phyloP scores from a whole-genome alignment of 2,888 invertebrate species.

The Erynnis tages region DNA sequence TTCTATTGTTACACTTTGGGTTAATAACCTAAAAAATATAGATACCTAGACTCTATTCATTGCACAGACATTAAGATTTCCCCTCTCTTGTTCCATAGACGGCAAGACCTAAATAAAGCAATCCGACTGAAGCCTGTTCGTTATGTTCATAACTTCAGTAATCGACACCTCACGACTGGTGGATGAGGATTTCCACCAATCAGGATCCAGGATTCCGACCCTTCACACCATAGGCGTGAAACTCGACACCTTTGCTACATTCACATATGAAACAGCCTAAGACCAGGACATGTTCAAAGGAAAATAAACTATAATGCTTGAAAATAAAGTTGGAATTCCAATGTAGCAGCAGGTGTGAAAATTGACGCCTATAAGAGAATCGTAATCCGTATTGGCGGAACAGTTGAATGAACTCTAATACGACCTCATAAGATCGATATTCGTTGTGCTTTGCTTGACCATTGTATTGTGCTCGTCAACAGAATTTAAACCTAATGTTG shows the following conservation, averaged over 20 bases:
- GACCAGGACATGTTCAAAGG: conserved; percentile 13
- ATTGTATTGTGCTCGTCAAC: conserved; percentile 32
- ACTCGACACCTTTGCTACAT: conserved; percentile 64
- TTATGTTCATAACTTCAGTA: conserved; percentile 41
- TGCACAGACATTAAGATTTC: too few relatives aligned
- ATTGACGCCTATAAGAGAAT: conserved; percentile 68
- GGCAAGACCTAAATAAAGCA: conserved; percentile 3
- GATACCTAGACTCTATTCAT: too few relatives aligned
- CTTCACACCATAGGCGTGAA: conserved; percentile 79
- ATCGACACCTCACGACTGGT: conserved; percentile 48
- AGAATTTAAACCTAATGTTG: conserved; percentile 31
- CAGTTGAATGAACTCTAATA: conserved; percentile 38
- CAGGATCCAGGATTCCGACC: conserved; percentile 54
- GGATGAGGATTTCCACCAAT: conserved; percentile 57
- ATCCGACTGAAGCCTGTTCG: background rate
- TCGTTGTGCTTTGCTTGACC: conserved; percentile 20
- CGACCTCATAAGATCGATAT: conserved; percentile 34
- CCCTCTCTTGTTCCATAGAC: too few relatives aligned
- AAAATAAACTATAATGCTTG: conserved; percentile 21
- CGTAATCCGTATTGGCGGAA: conserved; percentile 25
- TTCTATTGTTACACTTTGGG: too few relatives aligned
- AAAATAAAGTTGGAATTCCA: conserved; percentile 36
- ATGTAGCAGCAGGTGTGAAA: conserved; percentile 66
- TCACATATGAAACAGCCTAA: conserved; percentile 45
- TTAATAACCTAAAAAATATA: too few relatives aligned